Base-by-base conservation (phyloP, 92 coral and sea anemone genomes). In the Isaurus tuberculatus region DNA sequence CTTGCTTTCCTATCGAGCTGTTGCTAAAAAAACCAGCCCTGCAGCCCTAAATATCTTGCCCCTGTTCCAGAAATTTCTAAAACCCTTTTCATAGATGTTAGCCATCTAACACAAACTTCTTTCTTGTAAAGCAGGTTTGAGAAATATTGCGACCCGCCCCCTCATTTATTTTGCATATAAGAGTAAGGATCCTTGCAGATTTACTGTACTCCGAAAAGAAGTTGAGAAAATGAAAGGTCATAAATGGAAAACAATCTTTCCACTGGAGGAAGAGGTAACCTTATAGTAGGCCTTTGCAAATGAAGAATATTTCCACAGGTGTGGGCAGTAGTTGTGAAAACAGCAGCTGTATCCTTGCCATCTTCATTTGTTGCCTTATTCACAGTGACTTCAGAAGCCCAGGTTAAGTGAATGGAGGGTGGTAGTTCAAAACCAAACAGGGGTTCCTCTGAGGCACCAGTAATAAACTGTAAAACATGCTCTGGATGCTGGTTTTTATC, bases 381-480 rank as follows among this genome's bases (percentile, higher is more conserved):
- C 15, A 23, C 15, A n/a, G 63, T 9, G n/a, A 17, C 2, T 55
- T 55, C 27, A 55, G 17, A 17, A 17, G 63, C 25, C 17, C 17
- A 2, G n/a, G n/a, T 26, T 17, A 55, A 55, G 25, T 55, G 63
- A 55, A 55, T 23, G 17, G 17, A 17, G 1, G 63, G 63, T 17
- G 63, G 63, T 26, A 55, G 17, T 23, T 2, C 63, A 55, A 55
- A 55, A 23, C 63, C 63, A 55, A 20, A 26, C 25, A 26, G 63
- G 2, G 26, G 63, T 26, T 55, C 63, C 2, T 55, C n/a, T 17
- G 25, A 17, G n/a, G 63, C 90, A 87, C 83, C 90, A 17, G 75
- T 72, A 40, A 75, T 85, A 85, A 88, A 85, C 58, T 75, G 83
- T 30, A 88, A 66, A 27, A 87, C 84, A 71, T 86, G 70, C 82